Conservation (phyloP, 2,797 vertebrate genomes). For the Schizopygopsis pylzovi region DNA sequence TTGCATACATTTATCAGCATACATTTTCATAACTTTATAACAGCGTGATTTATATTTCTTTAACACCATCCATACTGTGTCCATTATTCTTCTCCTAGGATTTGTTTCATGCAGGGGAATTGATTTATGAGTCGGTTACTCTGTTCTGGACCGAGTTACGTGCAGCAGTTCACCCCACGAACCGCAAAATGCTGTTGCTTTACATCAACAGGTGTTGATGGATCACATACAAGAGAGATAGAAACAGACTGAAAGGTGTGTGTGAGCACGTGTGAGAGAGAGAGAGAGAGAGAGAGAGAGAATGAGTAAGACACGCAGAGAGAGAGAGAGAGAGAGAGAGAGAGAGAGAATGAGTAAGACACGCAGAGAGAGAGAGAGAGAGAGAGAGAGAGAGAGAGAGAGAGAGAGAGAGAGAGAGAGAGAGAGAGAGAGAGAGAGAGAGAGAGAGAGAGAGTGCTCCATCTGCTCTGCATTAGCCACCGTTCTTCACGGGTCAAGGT, state of each 20-base stretch:
- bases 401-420: slow-evolving; percentile 1
- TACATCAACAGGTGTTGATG: slow-evolving; percentile 59
- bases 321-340: not conserved
- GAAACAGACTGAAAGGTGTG: slow-evolving; percentile 19
- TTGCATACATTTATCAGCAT: slow-evolving; percentile 3
- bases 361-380: not conserved
- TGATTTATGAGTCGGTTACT: slow-evolving; percentile 39
- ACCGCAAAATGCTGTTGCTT: slow-evolving; percentile 33
- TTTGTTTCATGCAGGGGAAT: slow-evolving; percentile 19
- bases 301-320: too few species aligned
- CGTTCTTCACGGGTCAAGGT: slow-evolving; percentile 23
- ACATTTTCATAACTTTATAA: slow-evolving; percentile 37
- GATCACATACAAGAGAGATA: slow-evolving; percentile 32
- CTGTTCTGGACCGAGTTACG: slow-evolving; percentile 40
- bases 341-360: too few species aligned
- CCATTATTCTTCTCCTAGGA: slow-evolving; percentile 28
- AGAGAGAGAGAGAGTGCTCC: not conserved
- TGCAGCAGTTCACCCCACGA: not conserved
- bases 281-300: not conserved
- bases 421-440: not conserved
- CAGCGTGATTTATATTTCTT: slow-evolving; percentile 34
- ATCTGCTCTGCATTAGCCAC: slow-evolving; percentile 49
- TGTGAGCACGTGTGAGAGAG: not conserved
- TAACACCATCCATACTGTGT: slow-evolving; percentile 30
- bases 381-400: not conserved